Percentiles rank a stretch among this genome's conserved stretches.
These are phyloP conservation scores for Oryzias sinensis DNA, from an alignment of 2,797 vertebrate species.

Conservation along the genomic window DNA sequence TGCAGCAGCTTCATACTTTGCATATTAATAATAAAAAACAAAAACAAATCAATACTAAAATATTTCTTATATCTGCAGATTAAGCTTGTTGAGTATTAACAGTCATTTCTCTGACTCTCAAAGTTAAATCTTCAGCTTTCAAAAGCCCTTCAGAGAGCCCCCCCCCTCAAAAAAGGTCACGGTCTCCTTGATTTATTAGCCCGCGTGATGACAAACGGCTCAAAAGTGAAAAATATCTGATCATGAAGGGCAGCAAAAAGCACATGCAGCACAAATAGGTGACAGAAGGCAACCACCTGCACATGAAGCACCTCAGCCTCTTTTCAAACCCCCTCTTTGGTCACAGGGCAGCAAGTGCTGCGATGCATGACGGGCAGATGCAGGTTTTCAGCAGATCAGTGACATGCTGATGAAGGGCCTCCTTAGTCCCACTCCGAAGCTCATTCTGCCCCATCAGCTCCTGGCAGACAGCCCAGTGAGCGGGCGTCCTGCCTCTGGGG, in stretches of 20 bases:
- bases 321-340: slow-evolving; percentile 32
- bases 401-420: slow-evolving; percentile 65
- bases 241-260: slow-evolving; percentile 7
- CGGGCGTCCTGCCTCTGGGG: slow-evolving; percentile 35
- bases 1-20: neutral
- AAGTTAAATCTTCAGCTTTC: slow-evolving; percentile 41
- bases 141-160: slow-evolving; percentile 37
- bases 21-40: neutral
- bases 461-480: slow-evolving; percentile 45
- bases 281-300: slow-evolving; percentile 38
- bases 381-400: slow-evolving; percentile 59
- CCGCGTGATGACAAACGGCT: neutral
- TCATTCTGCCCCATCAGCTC: slow-evolving; percentile 31
- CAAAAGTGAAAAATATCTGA: slow-evolving; percentile 14
- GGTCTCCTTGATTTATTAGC: slow-evolving; percentile 27
- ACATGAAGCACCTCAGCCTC: slow-evolving; percentile 38
- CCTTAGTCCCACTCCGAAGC: slow-evolving; percentile 55
- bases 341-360: slow-evolving; percentile 20
- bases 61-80: too few relatives aligned
- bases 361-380: slow-evolving; percentile 30
- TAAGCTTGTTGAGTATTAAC: slow-evolving; percentile 4
- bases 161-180: slow-evolving; percentile 20
- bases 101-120: slow-evolving; percentile 24
- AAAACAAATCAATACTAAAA: too few relatives aligned
- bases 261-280: slow-evolving; percentile 25